Evolutionary conservation across 2,113 vertebrate genomes (phyloP).

Genomic region (Hucho hucho): DNA sequence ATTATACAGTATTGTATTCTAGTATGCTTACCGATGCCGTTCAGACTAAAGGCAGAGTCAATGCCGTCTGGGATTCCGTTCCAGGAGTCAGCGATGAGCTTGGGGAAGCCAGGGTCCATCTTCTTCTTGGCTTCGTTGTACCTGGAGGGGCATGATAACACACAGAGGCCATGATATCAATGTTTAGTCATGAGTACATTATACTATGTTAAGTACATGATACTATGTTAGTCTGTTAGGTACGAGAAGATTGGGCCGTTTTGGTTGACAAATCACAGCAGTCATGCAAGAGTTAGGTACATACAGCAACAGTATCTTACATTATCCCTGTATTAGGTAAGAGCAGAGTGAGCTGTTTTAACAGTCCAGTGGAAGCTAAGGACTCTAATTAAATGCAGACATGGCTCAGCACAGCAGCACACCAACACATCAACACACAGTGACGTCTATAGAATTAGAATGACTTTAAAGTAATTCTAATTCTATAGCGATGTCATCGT

Average conservation of each 20-base stretch:
- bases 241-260: no score
- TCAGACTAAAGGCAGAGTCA: conserved; percentile 83
- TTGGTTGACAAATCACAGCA: no score
- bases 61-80: conserved; percentile 90
- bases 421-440: not conserved
- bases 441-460: not conserved
- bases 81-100: conserved; percentile 94
- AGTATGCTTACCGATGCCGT: conserved; percentile 80
- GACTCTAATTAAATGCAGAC: conserved; percentile 34
- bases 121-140: conserved; percentile 91
- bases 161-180: not conserved
- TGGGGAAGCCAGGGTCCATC: conserved; percentile 94
- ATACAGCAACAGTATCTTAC: conserved; percentile 4
- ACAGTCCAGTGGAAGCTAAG: conserved; percentile 22
- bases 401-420: not conserved
- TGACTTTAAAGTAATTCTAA: no score
- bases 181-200: no score
- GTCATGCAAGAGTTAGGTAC: conserved; percentile 16
- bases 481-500: not conserved
- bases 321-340: conserved; percentile 13
- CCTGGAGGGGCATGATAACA: conserved; percentile 57
- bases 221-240: no score
- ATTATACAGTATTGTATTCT: not conserved
- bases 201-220: no score
- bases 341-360: conserved; percentile 10